Evolutionary conservation across 2,113 vertebrate genomes (phyloP).

Genomic region (Microtus oregoni): DNA sequence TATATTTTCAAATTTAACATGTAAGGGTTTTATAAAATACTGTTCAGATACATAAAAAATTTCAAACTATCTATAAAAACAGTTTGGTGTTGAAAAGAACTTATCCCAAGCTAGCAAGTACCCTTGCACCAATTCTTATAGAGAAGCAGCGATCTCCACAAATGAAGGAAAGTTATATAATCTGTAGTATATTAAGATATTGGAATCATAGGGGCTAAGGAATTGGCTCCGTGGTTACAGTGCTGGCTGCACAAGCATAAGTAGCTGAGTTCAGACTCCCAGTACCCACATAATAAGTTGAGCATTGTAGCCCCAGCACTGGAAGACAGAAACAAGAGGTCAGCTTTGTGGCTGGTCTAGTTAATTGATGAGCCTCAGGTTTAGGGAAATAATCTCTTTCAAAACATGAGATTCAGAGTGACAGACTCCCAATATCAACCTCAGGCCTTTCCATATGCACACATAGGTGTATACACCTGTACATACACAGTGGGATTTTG

Average conservation of each 20-base stretch:
- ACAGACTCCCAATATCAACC: background rate
- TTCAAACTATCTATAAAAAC: constrained; percentile 34
- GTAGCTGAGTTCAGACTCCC: background rate
- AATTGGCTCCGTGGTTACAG: background rate
- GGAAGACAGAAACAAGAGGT: background rate
- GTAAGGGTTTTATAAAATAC: constrained; percentile 56
- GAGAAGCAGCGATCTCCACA: constrained; percentile 21
- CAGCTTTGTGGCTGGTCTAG: background rate
- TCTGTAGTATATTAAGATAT: constrained; percentile 20
- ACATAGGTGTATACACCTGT: background rate
- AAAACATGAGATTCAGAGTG: background rate
- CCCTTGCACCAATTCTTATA: constrained; percentile 42
- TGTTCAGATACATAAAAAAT: constrained; percentile 5
- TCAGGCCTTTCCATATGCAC: background rate
- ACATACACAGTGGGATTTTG: background rate
- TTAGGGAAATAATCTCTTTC: background rate
- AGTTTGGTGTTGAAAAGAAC: constrained; percentile 34
- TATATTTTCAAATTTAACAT: constrained; percentile 47
- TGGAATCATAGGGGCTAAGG: background rate
- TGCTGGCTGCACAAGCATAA: background rate
- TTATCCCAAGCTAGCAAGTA: constrained; percentile 44
- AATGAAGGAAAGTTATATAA: constrained; percentile 23
- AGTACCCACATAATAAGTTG: background rate
- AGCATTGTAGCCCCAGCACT: background rate
- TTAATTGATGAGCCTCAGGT: background rate